phyloP scores from a whole-genome alignment of 2,113 vertebrate genomes.

The Hemiprocne comata region DNA sequence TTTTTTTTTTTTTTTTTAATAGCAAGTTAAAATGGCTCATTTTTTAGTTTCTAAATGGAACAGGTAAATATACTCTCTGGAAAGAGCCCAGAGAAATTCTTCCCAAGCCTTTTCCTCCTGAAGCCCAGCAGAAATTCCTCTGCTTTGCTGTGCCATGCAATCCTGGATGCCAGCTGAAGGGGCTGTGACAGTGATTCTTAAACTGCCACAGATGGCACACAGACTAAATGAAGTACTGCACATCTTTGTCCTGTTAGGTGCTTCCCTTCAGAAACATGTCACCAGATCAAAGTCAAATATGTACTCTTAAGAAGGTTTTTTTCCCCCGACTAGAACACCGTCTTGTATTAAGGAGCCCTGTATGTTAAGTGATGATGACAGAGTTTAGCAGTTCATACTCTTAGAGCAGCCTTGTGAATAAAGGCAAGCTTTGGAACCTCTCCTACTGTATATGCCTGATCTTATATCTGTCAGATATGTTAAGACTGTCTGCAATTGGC shows the following conservation, averaged over 20 bases:
- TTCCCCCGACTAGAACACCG: not conserved
- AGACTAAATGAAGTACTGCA: conserved; percentile 1
- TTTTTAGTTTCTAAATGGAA: not conserved
- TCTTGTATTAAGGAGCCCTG: not conserved
- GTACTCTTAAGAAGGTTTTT: not conserved
- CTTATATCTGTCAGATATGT: conserved; percentile 28
- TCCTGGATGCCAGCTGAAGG: not conserved
- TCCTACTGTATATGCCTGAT: not conserved
- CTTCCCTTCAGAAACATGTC: conserved; percentile 48
- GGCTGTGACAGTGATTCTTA: not conserved
- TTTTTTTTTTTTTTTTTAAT: not conserved
- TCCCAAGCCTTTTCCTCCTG: not conserved
- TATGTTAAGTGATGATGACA: conserved; percentile 56
- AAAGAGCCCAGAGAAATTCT: not conserved
- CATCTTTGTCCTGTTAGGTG: conserved; percentile 37
- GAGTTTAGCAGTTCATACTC: conserved; percentile 53
- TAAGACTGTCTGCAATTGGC: not conserved
- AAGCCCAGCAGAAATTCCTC: not conserved
- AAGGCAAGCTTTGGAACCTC: conserved; percentile 36
- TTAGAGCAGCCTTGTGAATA: conserved; percentile 17
- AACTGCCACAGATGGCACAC: not conserved
- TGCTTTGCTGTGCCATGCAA: accelerated
- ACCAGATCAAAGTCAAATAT: conserved; percentile 16
- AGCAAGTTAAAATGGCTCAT: not conserved
- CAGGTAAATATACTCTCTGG: not conserved